phyloP scores from a whole-genome alignment of 2,113 vertebrate genomes.

The Carassius carassius region DNA sequence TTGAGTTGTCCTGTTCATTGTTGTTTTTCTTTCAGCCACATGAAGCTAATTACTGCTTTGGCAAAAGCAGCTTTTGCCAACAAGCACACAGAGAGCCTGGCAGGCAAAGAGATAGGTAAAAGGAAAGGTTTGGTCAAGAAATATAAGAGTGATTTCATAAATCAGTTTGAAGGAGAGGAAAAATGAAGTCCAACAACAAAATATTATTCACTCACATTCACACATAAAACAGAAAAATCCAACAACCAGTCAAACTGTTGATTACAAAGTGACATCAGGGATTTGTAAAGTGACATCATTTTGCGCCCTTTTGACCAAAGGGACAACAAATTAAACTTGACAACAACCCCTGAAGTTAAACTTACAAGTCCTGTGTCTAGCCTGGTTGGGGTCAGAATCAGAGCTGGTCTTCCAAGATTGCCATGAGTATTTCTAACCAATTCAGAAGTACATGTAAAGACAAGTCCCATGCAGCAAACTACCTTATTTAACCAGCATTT shows the following conservation, averaged over 20 bases:
- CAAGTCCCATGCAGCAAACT: slow-evolving; percentile 58
- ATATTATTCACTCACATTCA: slow-evolving; percentile 66
- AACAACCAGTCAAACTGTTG: slow-evolving; percentile 68
- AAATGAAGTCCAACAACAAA: slow-evolving; percentile 61
- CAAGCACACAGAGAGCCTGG: slow-evolving; percentile 39
- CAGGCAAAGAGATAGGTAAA: slow-evolving; percentile 50
- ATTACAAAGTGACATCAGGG: slow-evolving; percentile 78
- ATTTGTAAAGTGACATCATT: slow-evolving; percentile 79
- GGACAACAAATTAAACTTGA: slow-evolving; percentile 48
- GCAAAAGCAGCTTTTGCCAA: slow-evolving; percentile 62
- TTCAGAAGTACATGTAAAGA: slow-evolving; percentile 49
- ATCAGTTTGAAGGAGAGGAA: slow-evolving; percentile 16
- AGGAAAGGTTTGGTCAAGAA: slow-evolving; percentile 41
- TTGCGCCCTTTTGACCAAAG: slow-evolving; percentile 63
- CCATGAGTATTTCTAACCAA: slow-evolving; percentile 49
- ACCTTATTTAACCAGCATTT: slow-evolving; percentile 49
- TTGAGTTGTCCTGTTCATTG: slow-evolving; percentile 59
- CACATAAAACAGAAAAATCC: slow-evolving; percentile 55
- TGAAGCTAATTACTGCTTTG: slow-evolving; percentile 67
- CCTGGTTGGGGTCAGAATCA: slow-evolving; percentile 68
- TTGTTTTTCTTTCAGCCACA: slow-evolving; percentile 61
- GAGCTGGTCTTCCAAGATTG: slow-evolving; percentile 52
- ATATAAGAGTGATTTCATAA: slow-evolving; percentile 43
- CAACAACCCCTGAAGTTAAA: slow-evolving; percentile 39
- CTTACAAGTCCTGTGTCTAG: slow-evolving; percentile 54